These are phyloP conservation scores for Elanoides forficatus DNA, from an alignment of 2,113 vertebrate genomes.

Conservation along the genomic window DNA sequence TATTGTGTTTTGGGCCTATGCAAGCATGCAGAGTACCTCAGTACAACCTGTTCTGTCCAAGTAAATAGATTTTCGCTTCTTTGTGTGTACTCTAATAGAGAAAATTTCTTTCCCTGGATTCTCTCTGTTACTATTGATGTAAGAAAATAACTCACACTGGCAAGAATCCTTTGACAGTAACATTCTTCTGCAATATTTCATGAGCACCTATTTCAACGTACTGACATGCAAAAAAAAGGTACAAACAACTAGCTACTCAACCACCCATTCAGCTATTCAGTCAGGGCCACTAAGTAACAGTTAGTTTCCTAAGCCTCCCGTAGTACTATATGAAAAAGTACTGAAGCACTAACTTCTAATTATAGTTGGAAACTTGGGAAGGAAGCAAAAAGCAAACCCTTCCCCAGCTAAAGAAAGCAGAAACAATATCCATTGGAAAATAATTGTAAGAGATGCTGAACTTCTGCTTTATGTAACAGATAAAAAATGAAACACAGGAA, in stretches of 20 bases:
- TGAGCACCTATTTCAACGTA: neutral
- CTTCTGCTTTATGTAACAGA: conserved; percentile 23
- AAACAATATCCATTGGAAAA: neutral
- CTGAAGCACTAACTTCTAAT: neutral
- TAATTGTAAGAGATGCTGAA: neutral
- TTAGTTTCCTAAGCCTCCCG: neutral
- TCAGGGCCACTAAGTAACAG: neutral
- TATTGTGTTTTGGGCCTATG: neutral
- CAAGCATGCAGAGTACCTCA: neutral
- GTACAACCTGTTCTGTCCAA: neutral
- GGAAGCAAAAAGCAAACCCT: neutral
- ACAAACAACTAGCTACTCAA: neutral
- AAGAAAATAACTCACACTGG: neutral
- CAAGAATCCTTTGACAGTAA: neutral
- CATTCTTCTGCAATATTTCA: neutral
- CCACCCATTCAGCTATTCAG: neutral
- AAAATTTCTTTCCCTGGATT: neutral
- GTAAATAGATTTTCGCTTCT: neutral
- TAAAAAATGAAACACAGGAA: neutral
- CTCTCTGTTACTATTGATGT: neutral
- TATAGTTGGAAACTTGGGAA: conserved; percentile 23
- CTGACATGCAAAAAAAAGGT: neutral
- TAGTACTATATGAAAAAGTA: neutral
- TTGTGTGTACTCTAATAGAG: neutral
- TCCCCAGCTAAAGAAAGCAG: neutral